Conservation (phyloP, 2,888 invertebrate species). For the Adineta ricciae region DNA sequence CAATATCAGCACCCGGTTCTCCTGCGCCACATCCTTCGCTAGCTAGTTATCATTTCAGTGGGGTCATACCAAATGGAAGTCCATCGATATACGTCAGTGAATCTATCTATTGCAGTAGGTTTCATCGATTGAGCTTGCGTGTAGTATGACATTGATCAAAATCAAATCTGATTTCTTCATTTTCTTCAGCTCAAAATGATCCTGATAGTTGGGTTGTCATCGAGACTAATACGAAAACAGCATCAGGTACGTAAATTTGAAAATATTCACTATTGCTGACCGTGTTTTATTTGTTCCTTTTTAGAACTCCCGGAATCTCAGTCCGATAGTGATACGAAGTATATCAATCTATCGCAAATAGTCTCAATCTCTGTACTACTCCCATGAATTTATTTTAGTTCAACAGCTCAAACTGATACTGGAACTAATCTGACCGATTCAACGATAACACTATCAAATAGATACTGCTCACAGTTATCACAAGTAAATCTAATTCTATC, state of each 20-base stretch:
- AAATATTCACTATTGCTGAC: too few relatives aligned
- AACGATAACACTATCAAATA: background rate
- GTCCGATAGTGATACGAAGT: constrained; percentile 10
- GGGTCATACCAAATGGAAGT: background rate
- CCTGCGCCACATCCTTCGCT: background rate
- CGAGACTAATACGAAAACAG: background rate
- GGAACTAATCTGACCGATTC: background rate
- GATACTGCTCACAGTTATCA: background rate
- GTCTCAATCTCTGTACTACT: background rate
- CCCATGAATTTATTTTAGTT: background rate
- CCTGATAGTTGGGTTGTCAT: constrained; percentile 20
- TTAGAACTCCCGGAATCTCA: background rate
- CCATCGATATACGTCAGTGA: constrained; percentile 14
- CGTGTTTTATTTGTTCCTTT: background rate
- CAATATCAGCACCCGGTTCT: constrained; percentile 3
- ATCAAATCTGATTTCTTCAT: background rate
- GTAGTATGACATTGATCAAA: too few relatives aligned
- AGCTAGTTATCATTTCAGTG: background rate
- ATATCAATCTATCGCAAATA: background rate
- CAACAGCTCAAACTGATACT: background rate
- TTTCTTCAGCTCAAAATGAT: constrained; percentile 20
- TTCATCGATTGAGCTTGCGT: too few relatives aligned
- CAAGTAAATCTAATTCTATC: background rate
- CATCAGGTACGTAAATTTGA: background rate
- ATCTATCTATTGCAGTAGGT: constrained; percentile 20